Evolutionary conservation across 1,140 invertebrate genomes (phyloP).

Genomic region (Pseudomyrmex gracilis): DNA sequence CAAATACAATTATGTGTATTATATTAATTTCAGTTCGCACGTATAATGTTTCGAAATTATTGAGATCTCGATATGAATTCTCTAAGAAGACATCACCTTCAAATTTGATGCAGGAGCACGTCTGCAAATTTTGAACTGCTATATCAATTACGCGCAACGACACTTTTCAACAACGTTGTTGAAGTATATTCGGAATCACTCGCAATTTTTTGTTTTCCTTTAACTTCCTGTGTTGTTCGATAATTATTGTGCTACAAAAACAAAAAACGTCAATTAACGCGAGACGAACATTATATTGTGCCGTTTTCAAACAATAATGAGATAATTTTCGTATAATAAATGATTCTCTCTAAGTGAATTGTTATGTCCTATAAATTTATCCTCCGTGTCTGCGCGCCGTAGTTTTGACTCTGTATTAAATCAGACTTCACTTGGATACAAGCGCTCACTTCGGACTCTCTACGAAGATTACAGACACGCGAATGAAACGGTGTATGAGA

Average conservation of each 20-base stretch:
- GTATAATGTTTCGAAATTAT: neutral
- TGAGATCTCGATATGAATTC: neutral
- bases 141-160: conserved; percentile 36
- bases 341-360: neutral
- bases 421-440: neutral
- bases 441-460: neutral
- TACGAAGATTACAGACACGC: conserved; percentile 4
- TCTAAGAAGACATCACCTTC: conserved; percentile 36
- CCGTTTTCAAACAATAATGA: neutral
- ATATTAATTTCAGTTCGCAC: neutral
- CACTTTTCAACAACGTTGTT: conserved; percentile 2
- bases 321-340: neutral
- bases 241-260: neutral
- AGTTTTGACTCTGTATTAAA: neutral
- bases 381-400: neutral
- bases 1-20: neutral
- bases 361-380: conserved; percentile 12
- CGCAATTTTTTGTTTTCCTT: neutral
- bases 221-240: neutral
- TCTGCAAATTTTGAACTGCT: conserved; percentile 24
- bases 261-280: neutral
- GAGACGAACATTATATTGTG: no score
- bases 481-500: conserved; percentile 22
- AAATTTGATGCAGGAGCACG: conserved; percentile 27
- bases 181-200: neutral